A percentile compares a stretch with the other conserved stretches of the same genome.
phyloP scores from a whole-genome alignment of 2,797 vertebrate genomes.

The Cirrhinus mrigala region DNA sequence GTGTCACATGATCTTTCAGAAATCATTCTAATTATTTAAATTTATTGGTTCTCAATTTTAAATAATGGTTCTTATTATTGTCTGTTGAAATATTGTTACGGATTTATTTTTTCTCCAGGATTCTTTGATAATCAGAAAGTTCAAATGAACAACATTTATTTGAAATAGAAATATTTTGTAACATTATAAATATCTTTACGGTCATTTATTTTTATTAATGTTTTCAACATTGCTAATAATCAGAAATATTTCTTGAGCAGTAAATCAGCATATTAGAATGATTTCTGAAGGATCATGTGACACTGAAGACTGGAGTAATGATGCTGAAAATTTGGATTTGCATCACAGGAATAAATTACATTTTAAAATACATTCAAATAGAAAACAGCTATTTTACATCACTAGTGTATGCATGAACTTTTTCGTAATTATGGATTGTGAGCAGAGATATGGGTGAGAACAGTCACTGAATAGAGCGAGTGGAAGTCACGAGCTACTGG shows the following conservation, averaged over 20 bases:
- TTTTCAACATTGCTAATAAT: too few relatives aligned
- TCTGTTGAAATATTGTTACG: too few relatives aligned
- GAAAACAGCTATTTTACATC: not conserved
- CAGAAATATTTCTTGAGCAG: too few relatives aligned
- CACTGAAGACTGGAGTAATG: too few relatives aligned
- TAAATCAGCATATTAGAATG: not conserved
- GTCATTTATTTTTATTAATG: too few relatives aligned
- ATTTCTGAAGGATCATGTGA: not conserved
- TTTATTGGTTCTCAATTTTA: not conserved
- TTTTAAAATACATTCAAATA: not conserved
- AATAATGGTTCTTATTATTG: too few relatives aligned
- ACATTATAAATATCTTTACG: too few relatives aligned
- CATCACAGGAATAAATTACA: not conserved
- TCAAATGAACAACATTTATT: too few relatives aligned
- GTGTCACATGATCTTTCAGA: not conserved
- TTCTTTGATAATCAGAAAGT: too few relatives aligned
- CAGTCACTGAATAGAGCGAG: not conserved
- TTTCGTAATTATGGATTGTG: not conserved
- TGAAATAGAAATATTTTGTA: too few relatives aligned
- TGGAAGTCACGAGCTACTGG: constrained; percentile 16
- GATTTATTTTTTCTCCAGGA: too few relatives aligned
- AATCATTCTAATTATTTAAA: not conserved
- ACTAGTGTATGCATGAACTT: not conserved
- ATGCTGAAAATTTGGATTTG: too few relatives aligned
- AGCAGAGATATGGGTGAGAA: constrained; percentile 10